Evolutionary conservation across 1,140 invertebrate genomes (phyloP).

Genomic region (Drosophila pallidifrons): DNA sequence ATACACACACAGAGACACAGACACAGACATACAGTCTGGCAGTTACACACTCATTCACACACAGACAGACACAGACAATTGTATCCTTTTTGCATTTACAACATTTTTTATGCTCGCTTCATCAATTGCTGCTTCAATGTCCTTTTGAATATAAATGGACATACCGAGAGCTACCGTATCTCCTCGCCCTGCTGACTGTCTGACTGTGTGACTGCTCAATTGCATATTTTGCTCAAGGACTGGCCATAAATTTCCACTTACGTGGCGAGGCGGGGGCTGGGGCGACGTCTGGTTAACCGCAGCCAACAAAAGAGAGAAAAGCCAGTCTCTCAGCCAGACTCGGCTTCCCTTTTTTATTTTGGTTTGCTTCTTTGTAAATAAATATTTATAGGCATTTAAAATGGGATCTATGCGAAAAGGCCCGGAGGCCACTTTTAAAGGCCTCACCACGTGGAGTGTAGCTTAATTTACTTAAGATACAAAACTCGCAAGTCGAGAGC

Average conservation of each 20-base stretch:
- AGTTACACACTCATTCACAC: neutral
- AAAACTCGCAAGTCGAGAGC: conserved; percentile 13
- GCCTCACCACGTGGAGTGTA: conserved; percentile 13
- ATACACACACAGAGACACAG: conserved; percentile 16
- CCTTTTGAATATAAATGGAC: conserved; percentile 57
- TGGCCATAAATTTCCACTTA: conserved; percentile 58
- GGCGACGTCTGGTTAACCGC: conserved; percentile 43
- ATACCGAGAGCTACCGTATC: conserved; percentile 6
- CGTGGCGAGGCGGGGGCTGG: neutral
- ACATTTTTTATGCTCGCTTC: conserved; percentile 46
- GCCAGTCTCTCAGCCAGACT: conserved; percentile 2
- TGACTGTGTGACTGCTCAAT: conserved; percentile 33
- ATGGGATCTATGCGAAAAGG: conserved; percentile 47
- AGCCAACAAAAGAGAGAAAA: conserved; percentile 15
- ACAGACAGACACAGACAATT: conserved; percentile 37
- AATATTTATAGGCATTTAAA: conserved; percentile 77
- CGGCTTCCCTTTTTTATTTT: neutral
- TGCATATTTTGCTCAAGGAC: conserved; percentile 54
- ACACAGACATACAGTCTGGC: neutral
- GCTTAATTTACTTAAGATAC: conserved; percentile 77
- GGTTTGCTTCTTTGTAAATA: conserved; percentile 50
- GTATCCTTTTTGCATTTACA: conserved; percentile 53
- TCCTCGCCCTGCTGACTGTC: neutral
- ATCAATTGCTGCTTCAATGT: conserved; percentile 56
- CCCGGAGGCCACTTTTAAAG: conserved; percentile 10